A percentile compares a stretch with the other conserved stretches of the same genome.
Evolutionary conservation across 2,113 vertebrate species (phyloP).

Genomic region (Aplodontia rufa): DNA sequence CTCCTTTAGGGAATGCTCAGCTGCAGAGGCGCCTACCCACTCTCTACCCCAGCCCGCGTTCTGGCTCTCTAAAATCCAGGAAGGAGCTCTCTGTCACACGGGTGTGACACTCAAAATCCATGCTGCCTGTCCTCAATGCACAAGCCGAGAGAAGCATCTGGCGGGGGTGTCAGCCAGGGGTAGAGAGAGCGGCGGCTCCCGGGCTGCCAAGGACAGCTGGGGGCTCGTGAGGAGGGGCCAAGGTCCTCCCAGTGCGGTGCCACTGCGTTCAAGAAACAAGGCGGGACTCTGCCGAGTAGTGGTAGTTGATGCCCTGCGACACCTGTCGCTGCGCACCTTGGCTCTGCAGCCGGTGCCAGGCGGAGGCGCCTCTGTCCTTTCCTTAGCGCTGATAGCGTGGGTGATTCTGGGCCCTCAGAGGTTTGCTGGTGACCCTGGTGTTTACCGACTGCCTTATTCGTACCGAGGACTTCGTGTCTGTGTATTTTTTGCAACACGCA

Average conservation of each 20-base stretch:
- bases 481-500: not conserved
- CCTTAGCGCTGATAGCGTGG: not conserved
- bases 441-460: too few species aligned
- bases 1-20: not conserved
- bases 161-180: not conserved
- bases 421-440: not conserved
- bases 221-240: too few species aligned
- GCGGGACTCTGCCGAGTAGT: too few species aligned
- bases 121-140: fast-evolving
- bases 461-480: too few species aligned
- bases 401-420: not conserved
- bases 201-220: too few species aligned
- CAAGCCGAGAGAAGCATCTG: not conserved
- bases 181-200: fast-evolving
- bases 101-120: too few species aligned
- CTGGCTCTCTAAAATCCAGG: not conserved
- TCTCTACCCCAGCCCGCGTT: fast-evolving
- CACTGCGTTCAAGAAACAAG: not conserved
- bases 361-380: not conserved
- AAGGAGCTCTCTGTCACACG: not conserved
- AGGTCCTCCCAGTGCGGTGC: not conserved
- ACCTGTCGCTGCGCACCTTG: too few species aligned
- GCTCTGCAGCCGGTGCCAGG: fast-evolving
- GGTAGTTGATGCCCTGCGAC: too few species aligned
- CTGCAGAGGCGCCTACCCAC: too few species aligned